Evolutionary conservation across 2,888 invertebrate genomes (phyloP).

Genomic region (Sinopyrophorus schimmeli): DNA sequence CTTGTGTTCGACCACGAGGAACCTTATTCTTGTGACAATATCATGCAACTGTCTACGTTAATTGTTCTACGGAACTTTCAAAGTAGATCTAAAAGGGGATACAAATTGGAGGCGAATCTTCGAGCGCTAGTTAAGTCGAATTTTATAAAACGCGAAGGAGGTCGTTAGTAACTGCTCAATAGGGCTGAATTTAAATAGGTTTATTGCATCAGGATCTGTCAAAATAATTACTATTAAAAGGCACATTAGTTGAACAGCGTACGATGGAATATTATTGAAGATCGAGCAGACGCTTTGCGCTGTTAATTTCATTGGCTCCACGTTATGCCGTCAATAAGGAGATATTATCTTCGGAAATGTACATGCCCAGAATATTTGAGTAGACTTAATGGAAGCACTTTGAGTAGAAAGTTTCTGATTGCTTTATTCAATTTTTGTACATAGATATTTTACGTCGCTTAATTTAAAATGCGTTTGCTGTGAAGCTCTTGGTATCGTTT

Average conservation of each 20-base stretch:
- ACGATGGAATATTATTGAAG: constrained; percentile 18
- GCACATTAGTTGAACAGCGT: constrained; percentile 22
- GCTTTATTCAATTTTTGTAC: constrained; percentile 29
- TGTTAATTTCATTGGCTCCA: constrained; percentile 34
- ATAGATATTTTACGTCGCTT: constrained; percentile 21
- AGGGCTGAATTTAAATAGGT: constrained; percentile 20
- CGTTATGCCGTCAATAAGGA: constrained; percentile 31
- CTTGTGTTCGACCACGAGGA: constrained; percentile 32
- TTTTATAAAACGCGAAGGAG: neutral
- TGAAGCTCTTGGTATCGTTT: neutral
- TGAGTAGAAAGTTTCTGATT: constrained; percentile 29
- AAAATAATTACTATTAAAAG: constrained; percentile 27
- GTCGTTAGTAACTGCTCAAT: constrained; percentile 17
- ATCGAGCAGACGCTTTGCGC: constrained; percentile 23
- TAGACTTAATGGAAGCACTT: constrained; percentile 28
- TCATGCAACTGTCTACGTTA: constrained; percentile 27
- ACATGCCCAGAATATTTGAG: constrained; percentile 30
- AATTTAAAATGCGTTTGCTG: constrained; percentile 23
- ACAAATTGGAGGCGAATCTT: too few relatives aligned
- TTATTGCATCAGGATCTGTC: constrained; percentile 21
- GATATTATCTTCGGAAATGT: constrained; percentile 31
- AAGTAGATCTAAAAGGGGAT: too few relatives aligned
- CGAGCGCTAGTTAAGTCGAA: too few relatives aligned
- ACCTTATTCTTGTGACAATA: constrained; percentile 19
- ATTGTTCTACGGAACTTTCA: constrained; percentile 28